A percentile compares a stretch with the other conserved stretches of the same genome.
phyloP scores from a whole-genome alignment of 2,888 invertebrate genomes.

The Nephrotoma flavescens region DNA sequence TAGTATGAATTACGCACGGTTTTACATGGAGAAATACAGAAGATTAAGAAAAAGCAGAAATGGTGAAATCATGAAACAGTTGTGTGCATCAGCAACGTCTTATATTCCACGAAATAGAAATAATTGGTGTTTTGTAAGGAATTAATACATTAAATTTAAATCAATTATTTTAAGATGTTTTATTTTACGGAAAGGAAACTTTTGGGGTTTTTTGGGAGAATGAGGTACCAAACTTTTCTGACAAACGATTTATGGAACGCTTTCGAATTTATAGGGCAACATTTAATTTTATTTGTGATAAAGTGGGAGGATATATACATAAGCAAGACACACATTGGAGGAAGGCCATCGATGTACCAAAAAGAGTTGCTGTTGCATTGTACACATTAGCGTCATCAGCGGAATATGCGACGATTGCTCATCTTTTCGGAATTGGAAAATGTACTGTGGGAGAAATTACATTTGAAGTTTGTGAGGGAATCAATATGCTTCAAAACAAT shows the following conservation, averaged over 20 bases:
- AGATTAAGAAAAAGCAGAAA: too few species aligned
- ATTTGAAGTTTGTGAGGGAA: background rate
- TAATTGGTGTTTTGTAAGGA: too few species aligned
- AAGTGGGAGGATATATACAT: background rate
- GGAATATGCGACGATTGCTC: constrained; percentile 4
- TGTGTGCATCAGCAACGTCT: too few species aligned
- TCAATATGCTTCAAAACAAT: background rate
- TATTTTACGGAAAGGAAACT: background rate
- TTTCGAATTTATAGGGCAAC: background rate
- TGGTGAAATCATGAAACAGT: too few species aligned
- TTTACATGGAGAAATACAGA: too few species aligned
- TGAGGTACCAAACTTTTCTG: background rate
- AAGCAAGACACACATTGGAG: background rate
- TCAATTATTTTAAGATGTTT: too few species aligned
- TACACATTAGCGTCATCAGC: constrained; percentile 7
- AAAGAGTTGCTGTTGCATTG: constrained; percentile 7
- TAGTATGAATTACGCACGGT: too few species aligned
- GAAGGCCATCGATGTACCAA: constrained; percentile 3
- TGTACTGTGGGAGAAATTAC: constrained; percentile 10
- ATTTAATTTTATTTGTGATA: background rate
- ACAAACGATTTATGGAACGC: background rate
- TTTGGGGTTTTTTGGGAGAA: background rate
- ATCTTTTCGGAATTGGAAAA: constrained; percentile 9
- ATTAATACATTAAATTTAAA: too few species aligned
- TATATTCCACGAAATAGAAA: too few species aligned